These are phyloP conservation scores for Cactoblastis cactorum DNA, from an alignment of 2,888 invertebrate genomes.

Conservation along the genomic window DNA sequence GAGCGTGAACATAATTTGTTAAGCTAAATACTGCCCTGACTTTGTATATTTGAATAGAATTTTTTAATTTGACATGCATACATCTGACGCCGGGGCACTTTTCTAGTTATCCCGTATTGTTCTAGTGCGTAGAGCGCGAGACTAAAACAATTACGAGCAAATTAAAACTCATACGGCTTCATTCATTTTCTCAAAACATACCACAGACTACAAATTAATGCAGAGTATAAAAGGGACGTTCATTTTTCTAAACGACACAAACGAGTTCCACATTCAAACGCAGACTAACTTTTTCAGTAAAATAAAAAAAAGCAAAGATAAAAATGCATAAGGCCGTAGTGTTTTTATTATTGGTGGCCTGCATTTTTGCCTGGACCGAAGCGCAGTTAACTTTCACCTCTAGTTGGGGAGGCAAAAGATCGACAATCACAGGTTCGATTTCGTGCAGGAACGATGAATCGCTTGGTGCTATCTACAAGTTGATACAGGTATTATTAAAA, in stretches of 20 bases:
- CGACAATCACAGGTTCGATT: slow-evolving; percentile 36
- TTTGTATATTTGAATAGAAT: too few species aligned
- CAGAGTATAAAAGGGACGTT: slow-evolving; percentile 1
- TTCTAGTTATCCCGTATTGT: background rate
- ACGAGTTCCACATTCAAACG: background rate
- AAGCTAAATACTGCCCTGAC: too few species aligned
- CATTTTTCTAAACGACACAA: background rate
- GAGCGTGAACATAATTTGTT: too few species aligned
- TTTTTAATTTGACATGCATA: too few species aligned
- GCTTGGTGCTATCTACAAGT: slow-evolving; percentile 50
- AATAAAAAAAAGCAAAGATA: background rate
- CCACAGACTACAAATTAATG: slow-evolving; percentile 29
- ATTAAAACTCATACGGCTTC: slow-evolving; percentile 39
- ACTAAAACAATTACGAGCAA: slow-evolving; percentile 22
- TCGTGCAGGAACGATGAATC: slow-evolving; percentile 59
- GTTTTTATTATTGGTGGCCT: slow-evolving; percentile 44
- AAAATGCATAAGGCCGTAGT: slow-evolving; percentile 45
- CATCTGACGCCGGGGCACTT: too few species aligned
- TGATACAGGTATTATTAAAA: slow-evolving; percentile 62
- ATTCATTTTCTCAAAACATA: slow-evolving; percentile 21
- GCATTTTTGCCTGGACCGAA: slow-evolving; percentile 30
- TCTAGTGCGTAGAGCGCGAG: background rate
- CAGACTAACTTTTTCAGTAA: background rate
- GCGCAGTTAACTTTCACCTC: slow-evolving; percentile 80
- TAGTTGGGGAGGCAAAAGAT: slow-evolving; percentile 73